Evolutionary conservation across 2,797 vertebrate genomes (phyloP).

Genomic region (Sebastes aleutianus): DNA sequence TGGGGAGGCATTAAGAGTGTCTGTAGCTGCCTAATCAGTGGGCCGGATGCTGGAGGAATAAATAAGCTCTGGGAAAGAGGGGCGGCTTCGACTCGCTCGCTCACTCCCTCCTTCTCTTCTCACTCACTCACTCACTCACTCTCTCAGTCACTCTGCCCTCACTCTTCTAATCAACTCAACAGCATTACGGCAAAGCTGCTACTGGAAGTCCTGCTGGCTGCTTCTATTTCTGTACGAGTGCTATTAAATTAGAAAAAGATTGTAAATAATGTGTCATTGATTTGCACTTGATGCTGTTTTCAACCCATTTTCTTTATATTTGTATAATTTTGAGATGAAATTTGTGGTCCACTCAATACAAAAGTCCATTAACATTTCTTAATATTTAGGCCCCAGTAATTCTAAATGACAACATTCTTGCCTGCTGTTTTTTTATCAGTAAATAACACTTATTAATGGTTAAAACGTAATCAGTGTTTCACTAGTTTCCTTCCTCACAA

Average conservation of each 20-base stretch:
- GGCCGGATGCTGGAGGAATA: slow-evolving; percentile 60
- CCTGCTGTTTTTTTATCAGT: not conserved
- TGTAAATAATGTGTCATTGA: slow-evolving; percentile 13
- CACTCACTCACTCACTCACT: slow-evolving; percentile 32
- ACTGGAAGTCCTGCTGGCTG: slow-evolving; percentile 28
- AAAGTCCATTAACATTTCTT: not conserved
- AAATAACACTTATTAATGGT: not conserved
- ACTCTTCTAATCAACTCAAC: slow-evolving; percentile 63
- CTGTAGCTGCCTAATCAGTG: slow-evolving; percentile 61
- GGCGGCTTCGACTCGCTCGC: slow-evolving; percentile 40
- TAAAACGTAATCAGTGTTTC: not conserved
- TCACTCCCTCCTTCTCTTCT: slow-evolving; percentile 42
- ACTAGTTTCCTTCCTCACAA: not conserved
- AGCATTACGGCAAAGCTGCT: slow-evolving; percentile 42
- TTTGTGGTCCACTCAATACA: not conserved
- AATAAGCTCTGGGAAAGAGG: slow-evolving; percentile 59
- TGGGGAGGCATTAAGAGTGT: slow-evolving; percentile 55
- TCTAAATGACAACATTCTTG: not conserved
- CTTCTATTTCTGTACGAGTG: slow-evolving; percentile 8
- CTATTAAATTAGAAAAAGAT: slow-evolving; percentile 8
- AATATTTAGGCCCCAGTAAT: not conserved
- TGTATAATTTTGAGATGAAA: not conserved
- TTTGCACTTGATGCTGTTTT: not conserved
- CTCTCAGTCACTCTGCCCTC: slow-evolving; percentile 51
- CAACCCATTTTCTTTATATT: not conserved